Evolutionary conservation across 2,888 invertebrate genomes (phyloP), one percentile per base, ranked within the genome.

Genomic region (Idaea dimidiata): DNA sequence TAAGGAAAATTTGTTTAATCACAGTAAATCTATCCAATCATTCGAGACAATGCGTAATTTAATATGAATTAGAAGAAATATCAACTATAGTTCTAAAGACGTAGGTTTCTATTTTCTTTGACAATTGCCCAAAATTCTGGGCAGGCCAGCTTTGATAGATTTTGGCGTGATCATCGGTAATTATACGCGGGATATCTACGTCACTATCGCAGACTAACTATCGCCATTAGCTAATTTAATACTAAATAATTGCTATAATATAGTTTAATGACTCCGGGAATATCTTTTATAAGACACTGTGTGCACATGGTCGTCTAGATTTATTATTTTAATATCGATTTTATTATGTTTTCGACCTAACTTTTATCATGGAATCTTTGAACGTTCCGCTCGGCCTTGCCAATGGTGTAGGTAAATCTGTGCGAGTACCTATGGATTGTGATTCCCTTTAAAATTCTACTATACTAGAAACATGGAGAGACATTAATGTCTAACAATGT

Each of bases 131-230:
- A 43, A 43, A 43, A 43, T 43, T 14, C 43, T 43, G 43, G 43
- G 14, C 43, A 8, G 14, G 43, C 8, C 43, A 43, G 43, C 43
- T 7, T 61, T 62, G 62, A 67, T 67, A 62, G 55, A 59, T 61
- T 56, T 66, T 69, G 61, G 63, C 69, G 68, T 70, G 70, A 62
- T 65, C 62, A 58, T 54, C 57, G 58, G 66, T 66, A 65, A 68
- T 72, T 66, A 66, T 63, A 62, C 58, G 57, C 24, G 62, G 65
- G 64, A 68, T 58, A 59, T 61, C 62, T 62, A 63, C 66, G 59
- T 54, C 55, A 65, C 66, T 57, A 32, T 53, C 6, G 59, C 59
- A 24, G 24, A 24, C 24, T 57, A 32, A 24, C 24, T 57, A 32
- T 53, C 6, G 59, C 59, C 55, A 53, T 62, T 66, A 17, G 59